Conservation (phyloP, 2,113 vertebrate species). For the Agapornis roseicollis region DNA sequence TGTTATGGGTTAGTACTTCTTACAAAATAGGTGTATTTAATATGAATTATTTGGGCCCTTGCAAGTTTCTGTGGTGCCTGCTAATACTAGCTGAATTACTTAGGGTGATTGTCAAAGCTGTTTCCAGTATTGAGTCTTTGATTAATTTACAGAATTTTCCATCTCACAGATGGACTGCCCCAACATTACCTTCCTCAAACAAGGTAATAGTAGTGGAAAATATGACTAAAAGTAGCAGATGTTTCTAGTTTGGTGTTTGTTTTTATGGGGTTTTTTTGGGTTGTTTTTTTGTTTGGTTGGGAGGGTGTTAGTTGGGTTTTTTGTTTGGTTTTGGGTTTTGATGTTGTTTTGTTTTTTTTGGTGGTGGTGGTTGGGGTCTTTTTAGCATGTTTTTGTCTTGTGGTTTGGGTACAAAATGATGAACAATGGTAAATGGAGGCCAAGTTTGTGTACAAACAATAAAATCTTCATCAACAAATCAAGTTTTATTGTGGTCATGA, state of each 20-base stretch:
- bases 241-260: not conserved
- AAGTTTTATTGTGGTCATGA: not conserved
- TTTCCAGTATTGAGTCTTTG: not conserved
- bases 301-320: not conserved
- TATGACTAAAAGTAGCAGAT: not conserved
- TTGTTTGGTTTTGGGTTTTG: not conserved
- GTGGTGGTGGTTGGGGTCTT: not conserved
- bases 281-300: not conserved
- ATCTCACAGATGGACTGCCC: not conserved
- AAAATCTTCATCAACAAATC: not conserved
- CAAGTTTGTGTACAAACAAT: not conserved
- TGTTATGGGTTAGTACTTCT: not conserved
- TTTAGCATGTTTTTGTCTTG: not conserved
- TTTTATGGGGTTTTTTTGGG: not conserved
- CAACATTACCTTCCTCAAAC: not conserved
- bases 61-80: not conserved
- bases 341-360: not conserved
- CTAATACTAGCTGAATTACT: not conserved
- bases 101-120: not conserved
- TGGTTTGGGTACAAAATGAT: not conserved
- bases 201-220: not conserved
- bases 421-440: not conserved
- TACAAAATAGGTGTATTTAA: not conserved
- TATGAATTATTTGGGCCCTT: not conserved
- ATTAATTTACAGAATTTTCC: not conserved